Evolutionary conservation across 2,113 vertebrate species (phyloP), one percentile per base, ranked within the genome.

Genomic region (Amphiprion ocellaris): DNA sequence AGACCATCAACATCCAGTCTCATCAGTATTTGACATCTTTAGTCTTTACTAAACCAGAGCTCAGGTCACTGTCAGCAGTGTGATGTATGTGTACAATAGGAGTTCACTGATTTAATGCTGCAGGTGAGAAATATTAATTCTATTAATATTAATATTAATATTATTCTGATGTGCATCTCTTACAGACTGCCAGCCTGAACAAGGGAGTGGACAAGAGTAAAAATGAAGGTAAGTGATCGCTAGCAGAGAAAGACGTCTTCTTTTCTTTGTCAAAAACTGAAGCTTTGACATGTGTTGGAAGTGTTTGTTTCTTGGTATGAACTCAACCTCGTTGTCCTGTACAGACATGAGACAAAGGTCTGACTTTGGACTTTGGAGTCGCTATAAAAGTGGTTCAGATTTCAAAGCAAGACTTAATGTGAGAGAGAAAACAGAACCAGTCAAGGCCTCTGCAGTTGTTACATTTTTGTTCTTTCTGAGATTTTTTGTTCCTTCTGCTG

Each of bases 131-230:
- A 39, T 54, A 16, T 50, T 65, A 64, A 74, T 61, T 46, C 23
- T 4, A 21, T 21, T 21, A 21, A 21, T 21, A 21, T 21, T 21
- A 21, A 21, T 21, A 21, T 21, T 21, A 21, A 21, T 21, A 21
- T 21, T 26, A 15, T 0, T 81, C n/a, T 69, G 24, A 66, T 73
- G 26, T 79, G 24, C 2, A 47, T 81, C 33, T 83, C 67, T 79
- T 72, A 4, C 83, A 95, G 94, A 88, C 90, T 77, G 91, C 92
- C 74, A 89, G 87, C 81, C 93, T 94, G 87, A 92, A 88, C 81
- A 93, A 92, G 69, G 90, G 87, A 23, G 82, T 77, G 84, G 90
- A 87, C 19, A 93, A 92, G 84, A 90, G 87, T 78, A 85, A 85
- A 86, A 93, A 94, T 89, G 92, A 93, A 17, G 93, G 94, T 95